Conservation (phyloP, 2,888 invertebrate species). For the Oithona nana region DNA sequence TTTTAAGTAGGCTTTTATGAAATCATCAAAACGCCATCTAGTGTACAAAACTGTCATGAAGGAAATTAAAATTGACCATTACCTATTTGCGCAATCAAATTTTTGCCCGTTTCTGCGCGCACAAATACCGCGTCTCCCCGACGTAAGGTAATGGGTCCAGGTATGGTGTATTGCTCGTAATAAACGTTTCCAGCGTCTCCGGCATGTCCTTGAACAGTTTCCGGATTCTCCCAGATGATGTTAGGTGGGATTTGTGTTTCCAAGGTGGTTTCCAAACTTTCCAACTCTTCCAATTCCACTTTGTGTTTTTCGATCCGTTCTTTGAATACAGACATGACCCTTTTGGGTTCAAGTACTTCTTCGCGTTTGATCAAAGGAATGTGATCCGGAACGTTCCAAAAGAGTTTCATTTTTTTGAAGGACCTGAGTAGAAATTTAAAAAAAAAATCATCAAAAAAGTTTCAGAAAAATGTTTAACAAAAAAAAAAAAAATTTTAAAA, state of each 20-base stretch:
- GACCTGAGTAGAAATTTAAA: no score
- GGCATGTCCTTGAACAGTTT: not conserved
- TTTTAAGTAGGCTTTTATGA: no score
- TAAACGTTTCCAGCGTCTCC: conserved; percentile 47
- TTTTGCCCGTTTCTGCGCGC: conserved; percentile 69
- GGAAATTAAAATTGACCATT: no score
- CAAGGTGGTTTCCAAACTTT: conserved; percentile 55
- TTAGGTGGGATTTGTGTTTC: conserved; percentile 55
- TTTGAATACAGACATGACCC: conserved; percentile 40
- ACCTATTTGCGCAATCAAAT: conserved; percentile 76
- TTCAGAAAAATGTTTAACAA: no score
- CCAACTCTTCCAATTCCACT: conserved; percentile 63
- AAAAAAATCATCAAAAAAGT: no score
- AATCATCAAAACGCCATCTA: no score
- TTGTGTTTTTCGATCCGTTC: conserved; percentile 5
- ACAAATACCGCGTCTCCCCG: conserved; percentile 90
- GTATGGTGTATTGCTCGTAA: conserved; percentile 79
- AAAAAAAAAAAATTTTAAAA: no score
- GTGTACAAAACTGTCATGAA: no score
- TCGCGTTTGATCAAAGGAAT: conserved; percentile 46
- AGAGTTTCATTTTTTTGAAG: conserved; percentile 13
- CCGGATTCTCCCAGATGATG: conserved; percentile 15
- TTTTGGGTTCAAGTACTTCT: conserved; percentile 55
- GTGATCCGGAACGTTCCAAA: conserved; percentile 38
- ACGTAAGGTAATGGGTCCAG: conserved; percentile 60